Evolutionary conservation across 1,140 invertebrate genomes (phyloP), one percentile per base, ranked within the genome.

Genomic region (Heliconius hewitsoni): DNA sequence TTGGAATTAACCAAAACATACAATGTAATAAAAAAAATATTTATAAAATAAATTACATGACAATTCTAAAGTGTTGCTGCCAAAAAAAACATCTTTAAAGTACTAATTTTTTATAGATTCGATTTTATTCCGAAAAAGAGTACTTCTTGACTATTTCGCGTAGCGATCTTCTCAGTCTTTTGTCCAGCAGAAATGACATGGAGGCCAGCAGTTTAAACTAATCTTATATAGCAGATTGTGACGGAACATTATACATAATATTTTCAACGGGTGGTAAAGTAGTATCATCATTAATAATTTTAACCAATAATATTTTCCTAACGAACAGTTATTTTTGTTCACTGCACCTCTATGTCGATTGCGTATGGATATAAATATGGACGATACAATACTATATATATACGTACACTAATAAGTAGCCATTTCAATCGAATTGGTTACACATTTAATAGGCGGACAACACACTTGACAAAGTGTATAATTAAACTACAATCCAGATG

Each of bases 391-490:
- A 86, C 85, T 84, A 90, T 87, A 88, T 89, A 87, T 89, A 89
- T 90, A 94, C 92, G 88, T 92, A 93, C 89, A 86, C 91, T 93
- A 90, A 91, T 86, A 91, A 90, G 91, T 94, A 93, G 89, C 90
- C 91, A 94, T 91, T 89, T 84, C 81, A 92, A 90, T 86, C 90
- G 90, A 85, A 91, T 91, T 91, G 90, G 88, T 92, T 93, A 93
- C 87, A 93, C 89, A 91, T 82, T 93, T 91, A 92, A 94, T 94
- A 94, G 93, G 93, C 93, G 93, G 93, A 94, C 87, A 89, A 88
- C 88, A 93, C 93, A 94, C 93, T 94, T 93, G 6, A 91, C 87
- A 90, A 91, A 92, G 93, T 94, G 91, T 92, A 91, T 85, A 94
- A 92, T 94, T 92, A 94, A 92, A 93, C 93, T 94, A 94, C 91